A percentile compares a stretch with the other conserved stretches of the same genome.
These are phyloP conservation scores for Andrena bicolor DNA, from an alignment of 2,888 invertebrate genomes.

Conservation along the genomic window DNA sequence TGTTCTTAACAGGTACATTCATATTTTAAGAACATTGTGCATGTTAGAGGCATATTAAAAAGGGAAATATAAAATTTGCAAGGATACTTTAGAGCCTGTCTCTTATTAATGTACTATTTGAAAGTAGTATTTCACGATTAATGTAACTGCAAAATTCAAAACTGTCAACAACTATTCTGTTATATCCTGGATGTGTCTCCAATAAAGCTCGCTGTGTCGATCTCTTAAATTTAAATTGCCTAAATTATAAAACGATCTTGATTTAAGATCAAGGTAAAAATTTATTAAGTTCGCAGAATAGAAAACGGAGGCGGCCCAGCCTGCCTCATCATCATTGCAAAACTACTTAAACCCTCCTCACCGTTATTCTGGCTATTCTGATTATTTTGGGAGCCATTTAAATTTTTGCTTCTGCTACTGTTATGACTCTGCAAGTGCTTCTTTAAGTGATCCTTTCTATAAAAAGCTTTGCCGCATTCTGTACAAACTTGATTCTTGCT, in stretches of 20 bases:
- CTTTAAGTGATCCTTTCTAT: constrained; percentile 92
- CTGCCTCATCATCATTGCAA: constrained; percentile 82
- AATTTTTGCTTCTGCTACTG: constrained; percentile 88
- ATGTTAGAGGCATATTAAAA: constrained; percentile 51
- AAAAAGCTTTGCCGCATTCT: constrained; percentile 91
- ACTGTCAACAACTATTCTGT: constrained; percentile 50
- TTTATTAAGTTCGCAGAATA: constrained; percentile 80
- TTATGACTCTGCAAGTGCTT: constrained; percentile 93
- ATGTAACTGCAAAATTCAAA: constrained; percentile 41
- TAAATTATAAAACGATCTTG: constrained; percentile 54
- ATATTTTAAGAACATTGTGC: constrained; percentile 48
- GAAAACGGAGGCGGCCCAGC: constrained; percentile 82
- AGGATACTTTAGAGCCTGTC: constrained; percentile 32
- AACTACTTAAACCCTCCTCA: constrained; percentile 79
- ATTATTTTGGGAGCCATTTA: constrained; percentile 83
- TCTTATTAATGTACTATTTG: constrained; percentile 27
- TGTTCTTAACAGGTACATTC: constrained; percentile 55
- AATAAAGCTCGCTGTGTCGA: constrained; percentile 52
- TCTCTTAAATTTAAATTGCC: constrained; percentile 46
- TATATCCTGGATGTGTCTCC: constrained; percentile 37
- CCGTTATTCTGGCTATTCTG: constrained; percentile 79
- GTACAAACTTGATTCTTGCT: constrained; percentile 93
- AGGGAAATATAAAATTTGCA: constrained; percentile 58
- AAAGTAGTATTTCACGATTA: constrained; percentile 35
- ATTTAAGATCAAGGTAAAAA: constrained; percentile 44